Percentiles rank a stretch among this genome's conserved stretches.
Conservation (phyloP, 2,113 vertebrate species). For the Pogona vitticeps region DNA sequence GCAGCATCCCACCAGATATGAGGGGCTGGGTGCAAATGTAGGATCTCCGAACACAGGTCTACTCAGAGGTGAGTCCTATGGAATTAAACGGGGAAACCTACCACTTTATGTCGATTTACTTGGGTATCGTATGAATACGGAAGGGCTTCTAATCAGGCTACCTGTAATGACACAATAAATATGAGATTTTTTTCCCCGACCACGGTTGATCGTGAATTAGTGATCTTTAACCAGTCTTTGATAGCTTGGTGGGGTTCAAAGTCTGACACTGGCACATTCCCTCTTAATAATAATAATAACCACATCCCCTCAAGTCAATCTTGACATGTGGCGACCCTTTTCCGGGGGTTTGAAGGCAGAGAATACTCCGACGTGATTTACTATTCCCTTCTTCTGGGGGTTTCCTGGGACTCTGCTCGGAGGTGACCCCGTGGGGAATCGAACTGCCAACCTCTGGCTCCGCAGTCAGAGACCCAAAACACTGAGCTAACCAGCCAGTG, state of each 20-base stretch:
- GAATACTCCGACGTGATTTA: too few species aligned
- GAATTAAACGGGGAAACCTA: neutral
- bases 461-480: too few species aligned
- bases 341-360: too few species aligned
- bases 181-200: too few species aligned
- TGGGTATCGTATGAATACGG: neutral
- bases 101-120: neutral
- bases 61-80: neutral
- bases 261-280: neutral
- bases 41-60: neutral
- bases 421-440: too few species aligned
- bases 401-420: too few species aligned
- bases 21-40: neutral
- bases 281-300: neutral
- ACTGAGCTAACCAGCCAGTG: too few species aligned
- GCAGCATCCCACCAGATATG: neutral
- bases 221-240: neutral
- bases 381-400: too few species aligned
- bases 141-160: neutral
- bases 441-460: too few species aligned
- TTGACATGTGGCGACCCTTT: too few species aligned
- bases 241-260: neutral
- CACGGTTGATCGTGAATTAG: neutral
- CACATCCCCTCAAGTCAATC: too few species aligned
- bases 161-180: neutral